A percentile compares a stretch with the other conserved stretches of the same genome.
These are phyloP conservation scores for Nothoprocta pentlandii DNA, from an alignment of 2,113 vertebrate species.

Conservation along the genomic window DNA sequence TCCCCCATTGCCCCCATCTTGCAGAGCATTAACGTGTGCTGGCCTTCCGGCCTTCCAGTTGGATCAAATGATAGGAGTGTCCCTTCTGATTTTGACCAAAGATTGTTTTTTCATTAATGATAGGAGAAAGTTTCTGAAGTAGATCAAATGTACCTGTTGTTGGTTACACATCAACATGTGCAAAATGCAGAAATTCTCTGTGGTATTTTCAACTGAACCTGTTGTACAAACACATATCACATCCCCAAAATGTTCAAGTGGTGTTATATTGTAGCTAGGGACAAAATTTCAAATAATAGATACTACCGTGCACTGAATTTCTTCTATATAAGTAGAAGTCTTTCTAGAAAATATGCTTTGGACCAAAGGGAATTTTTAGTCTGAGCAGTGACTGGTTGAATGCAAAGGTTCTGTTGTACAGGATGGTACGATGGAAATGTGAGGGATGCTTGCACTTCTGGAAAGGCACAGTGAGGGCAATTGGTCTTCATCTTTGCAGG, in stretches of 20 bases:
- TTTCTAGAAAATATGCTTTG: neutral
- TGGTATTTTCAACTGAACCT: neutral
- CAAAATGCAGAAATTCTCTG: neutral
- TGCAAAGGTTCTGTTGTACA: neutral
- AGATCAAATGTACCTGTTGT: neutral
- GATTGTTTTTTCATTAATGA: neutral
- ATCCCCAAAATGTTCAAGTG: neutral
- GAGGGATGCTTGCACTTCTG: neutral
- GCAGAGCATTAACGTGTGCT: neutral
- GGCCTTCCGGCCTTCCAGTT: neutral
- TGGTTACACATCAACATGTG: neutral
- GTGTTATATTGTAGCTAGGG: neutral
- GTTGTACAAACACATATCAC: neutral
- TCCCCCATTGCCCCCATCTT: neutral
- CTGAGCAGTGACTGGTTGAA: neutral
- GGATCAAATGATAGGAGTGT: neutral
- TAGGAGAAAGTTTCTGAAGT: neutral
- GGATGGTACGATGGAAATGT: neutral
- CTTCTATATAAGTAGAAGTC: neutral
- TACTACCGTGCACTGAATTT: neutral
- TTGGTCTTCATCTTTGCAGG: neutral
- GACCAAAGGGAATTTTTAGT: neutral
- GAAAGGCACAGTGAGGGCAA: neutral
- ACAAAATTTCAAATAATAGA: neutral
- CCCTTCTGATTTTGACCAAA: neutral